A percentile compares a stretch with the other conserved stretches of the same genome.
These are phyloP conservation scores for Hypercompe scribonia DNA, from an alignment of 2,888 invertebrate genomes.

Conservation along the genomic window DNA sequence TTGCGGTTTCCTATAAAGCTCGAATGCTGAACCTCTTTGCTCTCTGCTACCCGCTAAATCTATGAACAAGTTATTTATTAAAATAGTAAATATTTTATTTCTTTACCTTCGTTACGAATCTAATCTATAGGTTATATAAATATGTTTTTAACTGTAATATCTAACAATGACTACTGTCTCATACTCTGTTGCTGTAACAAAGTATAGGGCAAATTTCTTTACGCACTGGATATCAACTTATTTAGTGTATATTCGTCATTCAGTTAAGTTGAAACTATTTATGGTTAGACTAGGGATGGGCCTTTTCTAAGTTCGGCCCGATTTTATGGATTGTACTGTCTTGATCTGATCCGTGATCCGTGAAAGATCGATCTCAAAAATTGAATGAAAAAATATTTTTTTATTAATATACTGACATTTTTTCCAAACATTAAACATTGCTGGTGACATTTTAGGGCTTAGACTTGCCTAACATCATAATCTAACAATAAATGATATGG, in stretches of 20 bases:
- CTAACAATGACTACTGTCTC: not conserved
- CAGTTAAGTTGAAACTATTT: no score
- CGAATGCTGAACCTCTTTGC: conserved; percentile 97
- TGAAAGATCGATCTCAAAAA: no score
- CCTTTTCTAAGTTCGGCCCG: no score
- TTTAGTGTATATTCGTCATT: not conserved
- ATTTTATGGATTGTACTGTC: no score
- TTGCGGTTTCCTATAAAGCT: conserved; percentile 96
- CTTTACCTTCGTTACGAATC: not conserved
- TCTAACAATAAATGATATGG: no score
- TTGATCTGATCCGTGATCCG: no score
- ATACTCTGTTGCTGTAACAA: not conserved
- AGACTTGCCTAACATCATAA: no score
- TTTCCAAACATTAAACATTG: no score
- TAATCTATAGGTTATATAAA: not conserved
- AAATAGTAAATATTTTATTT: not conserved
- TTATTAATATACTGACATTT: no score
- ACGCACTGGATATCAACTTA: not conserved
- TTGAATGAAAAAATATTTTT: no score
- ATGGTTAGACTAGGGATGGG: no score
- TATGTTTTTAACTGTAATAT: not conserved
- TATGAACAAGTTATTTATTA: conserved; percentile 32
- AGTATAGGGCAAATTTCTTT: not conserved
- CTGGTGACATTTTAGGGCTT: no score
- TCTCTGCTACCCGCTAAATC: conserved; percentile 95